A percentile compares a stretch with the other conserved stretches of the same genome.
Evolutionary conservation across 2,888 invertebrate genomes (phyloP).

Genomic region (Kuschelorhynchus macadamiae): DNA sequence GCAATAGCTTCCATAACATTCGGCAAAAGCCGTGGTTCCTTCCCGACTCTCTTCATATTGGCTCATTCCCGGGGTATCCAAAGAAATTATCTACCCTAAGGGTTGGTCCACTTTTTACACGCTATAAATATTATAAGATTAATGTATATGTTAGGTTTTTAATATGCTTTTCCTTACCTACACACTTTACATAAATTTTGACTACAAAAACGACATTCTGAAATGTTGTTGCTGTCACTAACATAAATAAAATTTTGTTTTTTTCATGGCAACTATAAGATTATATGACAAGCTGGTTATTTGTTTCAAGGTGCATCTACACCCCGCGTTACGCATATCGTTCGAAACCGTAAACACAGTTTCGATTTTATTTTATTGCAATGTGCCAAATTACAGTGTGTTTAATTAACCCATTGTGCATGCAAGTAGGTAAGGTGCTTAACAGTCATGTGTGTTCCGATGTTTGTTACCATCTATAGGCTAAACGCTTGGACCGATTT

Average conservation of each 20-base stretch:
- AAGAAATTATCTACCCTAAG: background rate
- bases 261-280: constrained; percentile 13
- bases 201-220: constrained; percentile 17
- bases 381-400: too few species aligned
- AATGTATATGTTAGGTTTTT: background rate
- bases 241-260: constrained; percentile 33
- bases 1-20: constrained; percentile 59
- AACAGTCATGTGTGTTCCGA: too few species aligned
- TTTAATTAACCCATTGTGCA: too few species aligned
- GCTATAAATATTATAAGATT: background rate
- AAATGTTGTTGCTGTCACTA: constrained; percentile 13
- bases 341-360: too few species aligned
- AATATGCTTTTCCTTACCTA: constrained; percentile 15
- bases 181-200: constrained; percentile 33
- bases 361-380: too few species aligned
- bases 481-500: too few species aligned
- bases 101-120: background rate
- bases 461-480: too few species aligned
- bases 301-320: too few species aligned
- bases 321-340: too few species aligned
- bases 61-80: constrained; percentile 27
- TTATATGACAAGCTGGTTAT: too few species aligned
- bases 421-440: too few species aligned
- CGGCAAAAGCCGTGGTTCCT: constrained; percentile 53
- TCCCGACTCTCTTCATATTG: constrained; percentile 50